Evolutionary conservation across 2,113 vertebrate genomes (phyloP).

Genomic region (Glareola pratincola): DNA sequence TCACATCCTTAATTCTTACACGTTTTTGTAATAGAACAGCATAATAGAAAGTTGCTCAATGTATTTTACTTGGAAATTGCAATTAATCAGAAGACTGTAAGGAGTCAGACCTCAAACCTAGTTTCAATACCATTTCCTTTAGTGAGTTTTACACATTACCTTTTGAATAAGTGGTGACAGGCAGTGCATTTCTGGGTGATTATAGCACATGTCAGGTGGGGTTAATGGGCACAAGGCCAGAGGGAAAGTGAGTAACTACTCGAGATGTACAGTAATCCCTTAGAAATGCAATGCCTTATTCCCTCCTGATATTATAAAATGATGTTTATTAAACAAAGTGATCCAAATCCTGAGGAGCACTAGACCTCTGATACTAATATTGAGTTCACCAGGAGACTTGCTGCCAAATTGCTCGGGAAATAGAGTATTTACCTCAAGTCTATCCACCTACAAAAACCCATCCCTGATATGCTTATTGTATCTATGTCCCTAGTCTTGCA

Average conservation of each 20-base stretch:
- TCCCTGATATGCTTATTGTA: background rate
- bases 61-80: constrained; percentile 50
- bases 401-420: constrained; percentile 37
- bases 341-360: constrained; percentile 17
- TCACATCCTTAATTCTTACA: constrained; percentile 9
- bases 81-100: constrained; percentile 55
- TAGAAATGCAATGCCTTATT: constrained; percentile 50
- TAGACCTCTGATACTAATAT: background rate
- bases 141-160: constrained; percentile 46
- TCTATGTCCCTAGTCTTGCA: background rate
- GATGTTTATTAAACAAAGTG: constrained; percentile 40
- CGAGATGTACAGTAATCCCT: constrained; percentile 51
- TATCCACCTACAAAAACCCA: background rate
- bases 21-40: background rate
- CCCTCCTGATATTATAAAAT: constrained; percentile 40
- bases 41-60: constrained; percentile 38
- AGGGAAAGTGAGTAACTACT: constrained; percentile 47
- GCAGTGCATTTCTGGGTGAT: constrained; percentile 63
- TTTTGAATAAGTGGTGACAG: constrained; percentile 65
- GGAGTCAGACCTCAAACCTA: constrained; percentile 9
- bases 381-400: constrained; percentile 1
- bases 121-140: constrained; percentile 60
- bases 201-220: constrained; percentile 61
- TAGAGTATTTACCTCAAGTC: background rate
- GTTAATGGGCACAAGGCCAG: constrained; percentile 44